A percentile compares a stretch with the other conserved stretches of the same genome.
Conservation (phyloP, 2,888 invertebrate genomes). For the Macropis europaea region DNA sequence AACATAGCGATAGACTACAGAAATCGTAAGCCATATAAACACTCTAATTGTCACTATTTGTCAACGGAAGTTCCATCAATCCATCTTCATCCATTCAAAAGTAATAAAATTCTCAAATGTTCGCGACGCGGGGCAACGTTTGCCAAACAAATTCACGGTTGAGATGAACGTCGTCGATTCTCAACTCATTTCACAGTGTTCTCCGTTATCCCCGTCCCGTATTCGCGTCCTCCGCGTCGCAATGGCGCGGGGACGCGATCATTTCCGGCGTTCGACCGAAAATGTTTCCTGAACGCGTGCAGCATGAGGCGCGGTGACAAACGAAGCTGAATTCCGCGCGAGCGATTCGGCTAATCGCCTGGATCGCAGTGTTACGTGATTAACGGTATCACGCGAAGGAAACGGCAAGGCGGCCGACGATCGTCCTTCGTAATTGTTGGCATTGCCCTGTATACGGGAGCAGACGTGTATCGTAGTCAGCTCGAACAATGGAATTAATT, state of each 20-base stretch:
- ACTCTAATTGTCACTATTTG: no score
- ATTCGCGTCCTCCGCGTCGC: not conserved
- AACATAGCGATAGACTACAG: no score
- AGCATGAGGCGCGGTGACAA: not conserved
- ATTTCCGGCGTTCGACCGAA: slow-evolving; percentile 35
- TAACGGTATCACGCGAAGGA: slow-evolving; percentile 69
- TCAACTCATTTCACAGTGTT: no score
- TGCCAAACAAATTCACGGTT: no score
- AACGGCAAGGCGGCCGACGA: slow-evolving; percentile 54
- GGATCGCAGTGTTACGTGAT: slow-evolving; percentile 56
- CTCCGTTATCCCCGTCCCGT: no score
- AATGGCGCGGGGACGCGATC: slow-evolving; percentile 21
- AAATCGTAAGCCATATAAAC: no score
- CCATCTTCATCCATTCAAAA: no score
- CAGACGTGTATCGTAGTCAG: slow-evolving; percentile 32
- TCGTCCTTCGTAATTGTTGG: slow-evolving; percentile 62
- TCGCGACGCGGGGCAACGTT: no score
- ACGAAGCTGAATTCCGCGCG: slow-evolving; percentile 5
- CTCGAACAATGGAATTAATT: slow-evolving; percentile 77
- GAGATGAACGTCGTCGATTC: no score
- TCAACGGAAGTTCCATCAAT: no score
- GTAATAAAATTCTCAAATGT: no score
- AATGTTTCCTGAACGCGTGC: slow-evolving; percentile 32
- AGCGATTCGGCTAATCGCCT: not conserved
- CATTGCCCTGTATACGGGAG: slow-evolving; percentile 56